phyloP scores from a whole-genome alignment of 2,888 invertebrate species.

The Amblyjoppa proteus region DNA sequence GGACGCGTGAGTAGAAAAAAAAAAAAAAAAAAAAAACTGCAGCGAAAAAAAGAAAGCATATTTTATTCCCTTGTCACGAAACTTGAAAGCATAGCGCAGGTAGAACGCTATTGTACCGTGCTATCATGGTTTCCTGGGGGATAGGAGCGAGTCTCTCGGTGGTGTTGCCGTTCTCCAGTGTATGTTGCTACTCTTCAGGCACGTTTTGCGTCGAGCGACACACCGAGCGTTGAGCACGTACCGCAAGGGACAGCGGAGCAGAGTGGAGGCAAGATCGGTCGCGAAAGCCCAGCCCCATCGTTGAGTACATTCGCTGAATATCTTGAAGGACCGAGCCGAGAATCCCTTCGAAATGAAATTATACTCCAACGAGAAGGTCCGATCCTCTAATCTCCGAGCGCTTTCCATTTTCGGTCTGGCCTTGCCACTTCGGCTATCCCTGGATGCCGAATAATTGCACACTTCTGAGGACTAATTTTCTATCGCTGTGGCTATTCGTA shows the following conservation, averaged over 20 bases:
- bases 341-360: slow-evolving; percentile 25
- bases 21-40: not conserved
- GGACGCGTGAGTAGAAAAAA: slow-evolving; percentile 36
- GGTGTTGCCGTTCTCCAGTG: slow-evolving; percentile 20
- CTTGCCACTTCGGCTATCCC: not conserved
- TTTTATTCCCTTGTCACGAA: slow-evolving; percentile 17
- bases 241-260: slow-evolving; percentile 49
- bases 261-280: slow-evolving; percentile 36
- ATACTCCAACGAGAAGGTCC: not conserved
- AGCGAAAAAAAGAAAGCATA: not conserved
- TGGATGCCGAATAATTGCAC: not conserved
- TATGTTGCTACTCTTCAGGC: slow-evolving; percentile 53
- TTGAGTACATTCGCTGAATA: slow-evolving; percentile 45
- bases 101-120: slow-evolving; percentile 34
- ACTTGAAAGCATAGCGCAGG: slow-evolving; percentile 7
- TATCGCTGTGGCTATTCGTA: too few relatives aligned
- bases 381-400: slow-evolving; percentile 1
- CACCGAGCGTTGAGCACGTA: slow-evolving; percentile 55
- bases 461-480: not conserved
- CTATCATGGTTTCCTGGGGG: slow-evolving; percentile 38
- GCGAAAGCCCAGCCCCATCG: slow-evolving; percentile 1
- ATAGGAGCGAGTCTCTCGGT: slow-evolving; percentile 33
- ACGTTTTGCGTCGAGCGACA: slow-evolving; percentile 55
- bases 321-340: slow-evolving; percentile 10
- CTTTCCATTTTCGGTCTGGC: not conserved